Evolutionary conservation across 1,140 invertebrate species (phyloP), one percentile per base, ranked within the genome.

Genomic region (Spodoptera frugiperda): DNA sequence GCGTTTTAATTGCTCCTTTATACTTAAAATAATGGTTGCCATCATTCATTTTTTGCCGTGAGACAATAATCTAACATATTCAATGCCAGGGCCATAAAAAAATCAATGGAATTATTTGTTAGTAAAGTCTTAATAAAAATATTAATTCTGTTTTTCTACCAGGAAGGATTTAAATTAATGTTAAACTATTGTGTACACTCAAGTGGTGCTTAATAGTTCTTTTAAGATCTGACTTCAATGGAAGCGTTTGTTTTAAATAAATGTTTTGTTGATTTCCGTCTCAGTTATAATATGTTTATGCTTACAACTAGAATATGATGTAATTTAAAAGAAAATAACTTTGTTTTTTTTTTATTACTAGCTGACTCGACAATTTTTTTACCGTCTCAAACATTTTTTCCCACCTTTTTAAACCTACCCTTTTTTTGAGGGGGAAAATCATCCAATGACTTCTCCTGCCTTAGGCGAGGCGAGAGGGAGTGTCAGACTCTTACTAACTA

Each of bases 1-100:
- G 53, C 53, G 68, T 72, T 55, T 54, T 72, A 72, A 72, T 72
- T 55, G 53, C 51, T 72, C 21, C 51, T 72, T 55, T 57, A 67
- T 63, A 12, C 11, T 19, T 72, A 44, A 44, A 72, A 46, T 21
- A 44, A 55, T 46, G n/a, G 30, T 14, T 72, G 46, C 15, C 17
- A 21, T 72, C 57, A 57, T 57, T 44, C 15, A 46, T 72, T 57
- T 72, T 72, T 72, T 72, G 15, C 44, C 25, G 4, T 25, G 19
- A 67, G 46, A 21, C 53, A 21, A 72, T 72, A 44, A 44, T 46
- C 30, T 57, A 46, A 72, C 46, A n/a, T 46, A 46, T 54, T 57
- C 68, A 72, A 72, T 72, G 53, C 68, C 68, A 72, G 55, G 53
- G 30, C 0, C 17, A 71, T 11, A 55, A 57, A 68, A 72, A 57